Percentiles rank a stretch among this genome's conserved stretches.
Conservation (phyloP, 2,888 invertebrate genomes). For the Cepaea hortensis region DNA sequence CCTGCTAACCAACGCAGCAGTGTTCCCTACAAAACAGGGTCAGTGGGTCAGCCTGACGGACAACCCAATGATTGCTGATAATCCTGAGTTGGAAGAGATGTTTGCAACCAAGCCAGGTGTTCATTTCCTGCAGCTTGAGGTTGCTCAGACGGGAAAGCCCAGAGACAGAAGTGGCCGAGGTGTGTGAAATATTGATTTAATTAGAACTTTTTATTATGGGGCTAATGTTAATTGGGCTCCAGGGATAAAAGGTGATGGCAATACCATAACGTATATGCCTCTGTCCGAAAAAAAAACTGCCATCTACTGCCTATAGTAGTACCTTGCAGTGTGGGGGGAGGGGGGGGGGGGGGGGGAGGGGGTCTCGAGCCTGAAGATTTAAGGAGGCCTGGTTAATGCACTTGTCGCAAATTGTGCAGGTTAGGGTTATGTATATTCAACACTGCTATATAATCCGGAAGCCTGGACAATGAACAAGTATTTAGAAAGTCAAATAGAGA, state of each 20-base stretch:
- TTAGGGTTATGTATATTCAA: too few species aligned
- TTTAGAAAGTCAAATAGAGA: too few species aligned
- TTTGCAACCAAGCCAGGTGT: constrained; percentile 62
- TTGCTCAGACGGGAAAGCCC: constrained; percentile 1
- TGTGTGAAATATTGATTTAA: neutral
- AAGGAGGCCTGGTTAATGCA: too few species aligned
- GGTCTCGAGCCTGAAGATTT: too few species aligned
- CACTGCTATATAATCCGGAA: too few species aligned
- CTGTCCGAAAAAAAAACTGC: too few species aligned
- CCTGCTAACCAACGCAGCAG: constrained; percentile 53
- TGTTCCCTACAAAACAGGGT: constrained; percentile 66
- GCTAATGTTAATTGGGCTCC: neutral
- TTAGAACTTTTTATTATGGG: neutral
- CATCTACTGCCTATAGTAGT: too few species aligned
- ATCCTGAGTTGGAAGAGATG: constrained; percentile 64
- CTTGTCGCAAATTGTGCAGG: too few species aligned
- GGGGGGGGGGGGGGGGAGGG: too few species aligned
- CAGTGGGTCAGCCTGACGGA: constrained; percentile 66
- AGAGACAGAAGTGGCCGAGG: constrained; percentile 2
- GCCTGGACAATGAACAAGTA: too few species aligned
- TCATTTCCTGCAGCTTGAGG: constrained; percentile 63
- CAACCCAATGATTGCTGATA: constrained; percentile 71
- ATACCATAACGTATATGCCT: too few species aligned
- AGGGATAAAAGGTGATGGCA: neutral
- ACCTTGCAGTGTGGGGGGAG: too few species aligned